Conservation (phyloP, 2,888 invertebrate genomes). For the Gasteruption jaculator region DNA sequence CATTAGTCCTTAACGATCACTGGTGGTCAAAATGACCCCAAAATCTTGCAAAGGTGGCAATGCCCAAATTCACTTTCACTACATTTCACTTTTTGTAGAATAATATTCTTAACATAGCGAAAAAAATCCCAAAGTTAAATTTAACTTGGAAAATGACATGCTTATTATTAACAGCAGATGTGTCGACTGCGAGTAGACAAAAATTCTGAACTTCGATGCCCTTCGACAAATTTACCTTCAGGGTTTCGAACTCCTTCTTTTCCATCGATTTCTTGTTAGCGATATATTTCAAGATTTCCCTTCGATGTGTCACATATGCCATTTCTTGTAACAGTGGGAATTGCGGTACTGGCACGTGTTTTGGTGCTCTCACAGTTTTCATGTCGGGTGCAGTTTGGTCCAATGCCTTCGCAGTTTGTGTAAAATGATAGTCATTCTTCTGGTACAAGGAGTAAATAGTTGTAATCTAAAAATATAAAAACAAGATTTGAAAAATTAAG, state of each 20-base stretch:
- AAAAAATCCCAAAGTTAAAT: no score
- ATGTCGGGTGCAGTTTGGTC: constrained; percentile 22
- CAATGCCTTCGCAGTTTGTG: constrained; percentile 29
- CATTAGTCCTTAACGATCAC: not conserved
- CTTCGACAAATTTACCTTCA: constrained; percentile 46
- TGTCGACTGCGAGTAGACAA: no score
- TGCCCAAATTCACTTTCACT: no score
- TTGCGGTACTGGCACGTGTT: constrained; percentile 27
- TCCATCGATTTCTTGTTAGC: constrained; percentile 38
- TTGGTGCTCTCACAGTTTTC: constrained; percentile 26
- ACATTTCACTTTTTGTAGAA: no score
- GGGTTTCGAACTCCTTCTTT: constrained; percentile 33
- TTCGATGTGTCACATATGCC: constrained; percentile 39
- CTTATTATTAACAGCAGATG: no score
- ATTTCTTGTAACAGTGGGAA: constrained; percentile 41
- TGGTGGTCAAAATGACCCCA: no score
- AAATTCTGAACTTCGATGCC: no score
- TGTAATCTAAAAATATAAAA: no score
- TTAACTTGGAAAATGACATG: no score
- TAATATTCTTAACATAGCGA: no score
- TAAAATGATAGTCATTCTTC: constrained; percentile 27
- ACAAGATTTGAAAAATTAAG: no score
- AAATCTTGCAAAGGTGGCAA: no score
- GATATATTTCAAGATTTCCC: constrained; percentile 37
- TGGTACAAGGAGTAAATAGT: constrained; percentile 25